Conservation (phyloP, 2,113 vertebrate species). For the Canis aureus region DNA sequence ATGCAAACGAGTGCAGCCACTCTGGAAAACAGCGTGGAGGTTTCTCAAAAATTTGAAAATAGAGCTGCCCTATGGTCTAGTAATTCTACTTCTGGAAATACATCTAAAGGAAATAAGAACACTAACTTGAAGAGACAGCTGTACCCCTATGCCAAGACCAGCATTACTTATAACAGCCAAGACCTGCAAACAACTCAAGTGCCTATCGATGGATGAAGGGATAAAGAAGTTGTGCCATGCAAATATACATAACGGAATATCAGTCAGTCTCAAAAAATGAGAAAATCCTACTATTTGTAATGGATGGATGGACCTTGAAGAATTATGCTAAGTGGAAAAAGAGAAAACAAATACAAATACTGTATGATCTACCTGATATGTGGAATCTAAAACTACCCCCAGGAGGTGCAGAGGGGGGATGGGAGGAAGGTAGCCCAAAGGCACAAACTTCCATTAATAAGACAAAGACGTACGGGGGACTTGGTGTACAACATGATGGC, state of each 20-base stretch:
- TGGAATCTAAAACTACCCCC: not conserved
- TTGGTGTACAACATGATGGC: not conserved
- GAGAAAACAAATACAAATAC: not conserved
- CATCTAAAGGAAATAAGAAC: not conserved
- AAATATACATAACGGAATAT: not conserved
- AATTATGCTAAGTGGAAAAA: not conserved
- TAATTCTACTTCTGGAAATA: not conserved
- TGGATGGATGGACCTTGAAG: not conserved
- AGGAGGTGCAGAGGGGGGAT: not conserved
- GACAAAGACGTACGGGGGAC: not conserved
- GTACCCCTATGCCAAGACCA: not conserved
- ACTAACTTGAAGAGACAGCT: not conserved
- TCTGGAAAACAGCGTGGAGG: not conserved
- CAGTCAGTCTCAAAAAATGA: not conserved
- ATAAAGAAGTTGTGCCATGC: not conserved
- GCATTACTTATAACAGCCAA: not conserved
- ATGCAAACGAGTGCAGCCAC: not conserved
- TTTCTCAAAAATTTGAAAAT: not conserved
- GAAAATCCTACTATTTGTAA: not conserved
- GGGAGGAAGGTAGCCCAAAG: not conserved
- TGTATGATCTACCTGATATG: not conserved
- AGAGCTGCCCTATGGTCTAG: not conserved
- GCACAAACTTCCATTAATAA: not conserved
- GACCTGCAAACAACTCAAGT: not conserved
- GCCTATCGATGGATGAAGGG: not conserved